Percentiles rank a stretch among this genome's conserved stretches.
These are phyloP conservation scores for Cyclophora albipunctata DNA, from an alignment of 2,888 invertebrate genomes.

Conservation along the genomic window DNA sequence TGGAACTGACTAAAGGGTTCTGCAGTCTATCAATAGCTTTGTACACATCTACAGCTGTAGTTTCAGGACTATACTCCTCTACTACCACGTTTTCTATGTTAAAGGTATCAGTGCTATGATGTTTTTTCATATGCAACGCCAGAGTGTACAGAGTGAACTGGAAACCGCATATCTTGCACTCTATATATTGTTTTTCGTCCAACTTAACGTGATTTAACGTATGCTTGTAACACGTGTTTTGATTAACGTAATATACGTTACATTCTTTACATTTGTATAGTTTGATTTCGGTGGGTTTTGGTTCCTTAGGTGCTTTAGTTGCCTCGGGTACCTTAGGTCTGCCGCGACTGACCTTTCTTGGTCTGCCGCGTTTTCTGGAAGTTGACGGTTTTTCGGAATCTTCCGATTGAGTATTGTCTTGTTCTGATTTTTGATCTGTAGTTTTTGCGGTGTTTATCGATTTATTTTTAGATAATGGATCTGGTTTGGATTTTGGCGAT, in stretches of 20 bases:
- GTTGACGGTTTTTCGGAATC: no score
- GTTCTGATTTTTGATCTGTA: no score
- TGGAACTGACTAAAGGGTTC: background rate
- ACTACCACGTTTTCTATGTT: slow-evolving; percentile 33
- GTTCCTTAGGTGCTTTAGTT: no score
- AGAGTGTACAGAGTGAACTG: slow-evolving; percentile 39
- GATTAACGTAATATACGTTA: slow-evolving; percentile 37
- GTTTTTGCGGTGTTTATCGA: no score
- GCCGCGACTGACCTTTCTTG: background rate
- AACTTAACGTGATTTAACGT: slow-evolving; percentile 24
- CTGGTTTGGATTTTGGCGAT: no score
- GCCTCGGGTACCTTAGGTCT: no score
- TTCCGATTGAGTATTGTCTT: no score
- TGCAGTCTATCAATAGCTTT: background rate
- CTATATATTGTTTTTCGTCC: slow-evolving; percentile 39
- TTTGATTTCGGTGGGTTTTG: slow-evolving; percentile 4
- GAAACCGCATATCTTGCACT: slow-evolving; percentile 45
- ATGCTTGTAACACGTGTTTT: slow-evolving; percentile 34
- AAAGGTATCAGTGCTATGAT: slow-evolving; percentile 30
- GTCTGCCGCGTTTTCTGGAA: background rate
- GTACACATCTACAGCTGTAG: background rate
- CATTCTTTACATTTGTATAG: slow-evolving; percentile 33
- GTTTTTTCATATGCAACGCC: slow-evolving; percentile 31
- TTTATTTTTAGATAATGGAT: no score
- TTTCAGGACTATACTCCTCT: slow-evolving; percentile 27